Evolutionary conservation across 2,888 invertebrate genomes (phyloP), one percentile per base, ranked within the genome.

Genomic region (Diploptera punctata): DNA sequence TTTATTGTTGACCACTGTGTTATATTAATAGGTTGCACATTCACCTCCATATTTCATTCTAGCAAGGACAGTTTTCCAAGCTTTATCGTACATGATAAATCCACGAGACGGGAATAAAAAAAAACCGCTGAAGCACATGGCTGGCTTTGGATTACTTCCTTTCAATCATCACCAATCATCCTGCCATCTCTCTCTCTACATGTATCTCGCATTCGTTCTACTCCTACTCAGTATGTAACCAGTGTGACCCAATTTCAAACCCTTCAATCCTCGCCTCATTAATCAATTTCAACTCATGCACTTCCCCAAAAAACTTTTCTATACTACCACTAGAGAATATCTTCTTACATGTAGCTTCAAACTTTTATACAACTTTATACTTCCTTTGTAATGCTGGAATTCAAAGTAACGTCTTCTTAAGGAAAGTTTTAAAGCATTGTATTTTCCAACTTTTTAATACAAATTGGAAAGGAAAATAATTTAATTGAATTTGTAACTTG

Each of bases 221-320:
- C 47, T n/a, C 47, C 33, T 10, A 33, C 33, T 33, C 5, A n/a
- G n/a, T n/a, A n/a, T n/a, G 33, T 10, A 7, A 33, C 33, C 33
- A 10, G 5, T 33, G 54, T 65, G 47, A 65, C 65, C 65, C 44
- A 65, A 29, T 65, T 68, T 44, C 5, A 67, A 57, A 67, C 67
- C 67, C 67, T 67, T 72, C 72, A 72, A 44, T 52, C 62, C 29
- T 3, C 52, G 61, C 31, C 68, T 72, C 72, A 72, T 72, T 72
- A 68, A 72, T 72, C 72, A 72, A 68, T 71, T 71, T 57, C 57
- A 57, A 57, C 31, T 16, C 57, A 24, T 29, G 29, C 57, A 57
- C 26, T 57, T 57, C 26, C n/a, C 16, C 33, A 33, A 33, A n/a
- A 57, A 57, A 3, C 10, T 57, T 57, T 57, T 57, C 29, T 29